Percentiles rank a stretch among this genome's conserved stretches.
phyloP scores from a whole-genome alignment of 2,797 vertebrate genomes.

The Hybognathus amarus region DNA sequence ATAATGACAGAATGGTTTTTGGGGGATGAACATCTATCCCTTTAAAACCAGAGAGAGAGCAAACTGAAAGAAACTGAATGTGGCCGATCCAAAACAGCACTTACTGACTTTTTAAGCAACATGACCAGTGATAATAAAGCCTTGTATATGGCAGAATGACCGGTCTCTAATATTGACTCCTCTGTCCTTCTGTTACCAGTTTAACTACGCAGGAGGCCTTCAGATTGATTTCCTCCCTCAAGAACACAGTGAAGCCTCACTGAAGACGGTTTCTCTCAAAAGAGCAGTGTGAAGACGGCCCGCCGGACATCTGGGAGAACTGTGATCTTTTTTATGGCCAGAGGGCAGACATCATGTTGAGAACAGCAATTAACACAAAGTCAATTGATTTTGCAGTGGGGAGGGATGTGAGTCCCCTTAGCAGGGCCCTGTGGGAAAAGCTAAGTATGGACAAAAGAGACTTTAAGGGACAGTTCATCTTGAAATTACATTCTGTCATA shows the following conservation, averaged over 20 bases:
- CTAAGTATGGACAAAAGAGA: slow-evolving; percentile 3
- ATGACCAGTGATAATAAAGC: not conserved
- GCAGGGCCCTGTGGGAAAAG: not conserved
- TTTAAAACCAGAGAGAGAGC: not conserved
- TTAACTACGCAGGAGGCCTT: not conserved
- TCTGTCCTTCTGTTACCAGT: slow-evolving; percentile 9
- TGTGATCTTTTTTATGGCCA: slow-evolving; percentile 34
- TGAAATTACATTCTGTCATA: not conserved
- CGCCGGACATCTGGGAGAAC: not conserved
- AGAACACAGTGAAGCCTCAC: slow-evolving; percentile 12
- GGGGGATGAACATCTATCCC: not conserved
- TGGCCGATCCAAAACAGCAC: not conserved
- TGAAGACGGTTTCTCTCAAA: slow-evolving; percentile 39
- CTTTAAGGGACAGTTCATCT: slow-evolving; percentile 5
- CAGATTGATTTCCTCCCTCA: slow-evolving; percentile 18
- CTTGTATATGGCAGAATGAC: not conserved
- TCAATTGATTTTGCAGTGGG: not conserved
- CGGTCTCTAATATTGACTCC: not conserved
- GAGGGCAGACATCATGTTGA: slow-evolving; percentile 30
- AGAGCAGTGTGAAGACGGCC: slow-evolving; percentile 11
- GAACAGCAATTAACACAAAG: slow-evolving; percentile 13
- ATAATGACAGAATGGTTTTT: not conserved
- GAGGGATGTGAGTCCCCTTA: slow-evolving; percentile 15
- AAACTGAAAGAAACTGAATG: not conserved
- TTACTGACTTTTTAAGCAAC: slow-evolving; percentile 13